These are phyloP conservation scores for Drosophila subpulchrella DNA, from an alignment of 1,140 invertebrate genomes.

Conservation along the genomic window DNA sequence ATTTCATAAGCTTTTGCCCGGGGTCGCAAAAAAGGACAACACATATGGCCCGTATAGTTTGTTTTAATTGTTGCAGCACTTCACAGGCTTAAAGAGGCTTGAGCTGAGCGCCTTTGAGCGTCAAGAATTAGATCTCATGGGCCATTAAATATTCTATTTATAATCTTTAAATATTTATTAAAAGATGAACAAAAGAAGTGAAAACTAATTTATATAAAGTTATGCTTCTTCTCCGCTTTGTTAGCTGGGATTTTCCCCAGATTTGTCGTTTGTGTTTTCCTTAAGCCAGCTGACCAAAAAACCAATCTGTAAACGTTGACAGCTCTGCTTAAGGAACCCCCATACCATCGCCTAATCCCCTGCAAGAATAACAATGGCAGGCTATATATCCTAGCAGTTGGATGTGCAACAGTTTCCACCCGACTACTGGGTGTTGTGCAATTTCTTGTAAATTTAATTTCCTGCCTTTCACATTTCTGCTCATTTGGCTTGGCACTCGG, in stretches of 20 bases:
- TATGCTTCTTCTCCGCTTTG: not conserved
- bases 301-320: constrained; percentile 41
- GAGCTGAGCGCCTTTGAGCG: not conserved
- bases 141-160: constrained; percentile 25
- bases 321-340: constrained; percentile 20
- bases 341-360: not conserved
- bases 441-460: constrained; percentile 79
- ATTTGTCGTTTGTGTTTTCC: constrained; percentile 17
- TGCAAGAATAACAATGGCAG: constrained; percentile 6
- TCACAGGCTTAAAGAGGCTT: constrained; percentile 25
- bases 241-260: constrained; percentile 3
- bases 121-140: not conserved
- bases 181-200: not conserved
- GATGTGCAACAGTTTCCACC: constrained; percentile 58
- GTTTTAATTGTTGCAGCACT: constrained; percentile 26
- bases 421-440: constrained; percentile 40
- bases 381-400: constrained; percentile 4
- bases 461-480: constrained; percentile 65
- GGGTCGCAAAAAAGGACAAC: constrained; percentile 43
- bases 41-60: constrained; percentile 14
- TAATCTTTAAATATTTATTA: not conserved
- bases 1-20: constrained; percentile 49
- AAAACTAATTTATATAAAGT: constrained; percentile 13
- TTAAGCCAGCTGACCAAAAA: constrained; percentile 20
- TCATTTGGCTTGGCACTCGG: constrained; percentile 36